Evolutionary conservation across 2,113 vertebrate genomes (phyloP), one percentile per base, ranked within the genome.

Genomic region (Todiramphus saurophagus): DNA sequence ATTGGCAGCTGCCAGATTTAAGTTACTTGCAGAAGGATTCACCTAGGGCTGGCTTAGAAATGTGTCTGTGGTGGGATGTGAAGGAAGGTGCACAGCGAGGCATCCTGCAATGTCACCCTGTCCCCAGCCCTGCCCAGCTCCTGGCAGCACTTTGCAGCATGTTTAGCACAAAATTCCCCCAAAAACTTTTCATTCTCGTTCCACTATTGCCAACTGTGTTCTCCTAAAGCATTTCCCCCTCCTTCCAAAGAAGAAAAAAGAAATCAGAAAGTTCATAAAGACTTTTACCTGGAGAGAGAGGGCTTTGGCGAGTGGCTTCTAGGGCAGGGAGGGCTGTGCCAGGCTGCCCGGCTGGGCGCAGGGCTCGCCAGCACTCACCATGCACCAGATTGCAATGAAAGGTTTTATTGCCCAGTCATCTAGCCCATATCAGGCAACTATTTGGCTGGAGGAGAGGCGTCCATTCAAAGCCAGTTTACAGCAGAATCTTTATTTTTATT

Each of bases 401-500:
- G 63, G 12, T 88, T 96, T 94, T 87, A 90, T 50, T 90, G 79
- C 88, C 63, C 72, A 39, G 75, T 69, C 87, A 76, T 58, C 59
- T 33, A 30, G 16, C 55, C 43, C 9, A 0, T 75, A 86, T 94
- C 94, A 94, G 85, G 30, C 89, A 93, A 66, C 73, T 80, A 62
- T 93, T 89, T 95, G 96, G 97, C 96, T 95, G 94, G 89, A 92
- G 89, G 92, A 96, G 93, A 92, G 76, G 80, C 41, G 2, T 90
- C 95, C 89, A 69, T 96, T 97, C 96, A 97, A 96, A 97, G 91
- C 67, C 89, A 96, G 95, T 90, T 98, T 97, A 97, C 87, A 97
- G 97, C 96, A 89, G 91, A 94, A 96, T 53, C 94, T 98, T 97
- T 97, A 95, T 97, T 97, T 95, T 97, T 97, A 95, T 97, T 98